These are phyloP conservation scores for Aculops lycopersici DNA, from an alignment of 1,140 invertebrate genomes.

Conservation along the genomic window DNA sequence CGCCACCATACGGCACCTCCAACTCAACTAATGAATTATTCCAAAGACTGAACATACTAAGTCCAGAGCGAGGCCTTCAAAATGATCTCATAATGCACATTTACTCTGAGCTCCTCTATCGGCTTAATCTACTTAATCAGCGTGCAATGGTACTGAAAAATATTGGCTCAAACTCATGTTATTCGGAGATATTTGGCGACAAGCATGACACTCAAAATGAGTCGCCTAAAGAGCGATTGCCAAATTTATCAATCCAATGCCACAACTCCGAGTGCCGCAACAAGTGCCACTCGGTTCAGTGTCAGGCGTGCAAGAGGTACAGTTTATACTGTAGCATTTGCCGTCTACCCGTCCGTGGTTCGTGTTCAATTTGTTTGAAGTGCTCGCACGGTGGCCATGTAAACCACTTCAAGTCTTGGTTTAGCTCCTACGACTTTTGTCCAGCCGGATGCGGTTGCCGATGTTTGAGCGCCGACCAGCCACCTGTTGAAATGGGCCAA, in stretches of 20 bases:
- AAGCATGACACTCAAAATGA: conserved; percentile 17
- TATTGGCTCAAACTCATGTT: conserved; percentile 24
- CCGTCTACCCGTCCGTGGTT: conserved; percentile 44
- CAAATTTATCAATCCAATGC: conserved; percentile 6
- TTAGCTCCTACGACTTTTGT: conserved; percentile 27
- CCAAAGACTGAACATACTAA: no score
- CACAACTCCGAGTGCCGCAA: conserved; percentile 22
- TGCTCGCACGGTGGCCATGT: conserved; percentile 58
- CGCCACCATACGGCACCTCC: no score
- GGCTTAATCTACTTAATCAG: conserved; percentile 44
- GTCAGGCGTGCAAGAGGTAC: conserved; percentile 31
- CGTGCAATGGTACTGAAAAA: conserved; percentile 49
- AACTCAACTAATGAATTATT: no score
- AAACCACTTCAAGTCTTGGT: conserved; percentile 44
- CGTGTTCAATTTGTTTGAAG: conserved; percentile 5
- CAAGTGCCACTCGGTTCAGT: conserved; percentile 19
- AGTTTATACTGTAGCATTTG: conserved; percentile 47
- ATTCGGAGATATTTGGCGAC: no score
- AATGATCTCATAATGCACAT: conserved; percentile 56
- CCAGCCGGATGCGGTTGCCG: conserved; percentile 57
- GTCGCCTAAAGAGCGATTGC: conserved; percentile 2
- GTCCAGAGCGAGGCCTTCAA: conserved; percentile 22
- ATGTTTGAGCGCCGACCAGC: no score
- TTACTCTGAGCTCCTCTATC: conserved; percentile 58
- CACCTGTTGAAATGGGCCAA: no score